Evolutionary conservation across 1,140 invertebrate species (phyloP), one percentile per base, ranked within the genome.

Genomic region (Teleopsis dalmanni): DNA sequence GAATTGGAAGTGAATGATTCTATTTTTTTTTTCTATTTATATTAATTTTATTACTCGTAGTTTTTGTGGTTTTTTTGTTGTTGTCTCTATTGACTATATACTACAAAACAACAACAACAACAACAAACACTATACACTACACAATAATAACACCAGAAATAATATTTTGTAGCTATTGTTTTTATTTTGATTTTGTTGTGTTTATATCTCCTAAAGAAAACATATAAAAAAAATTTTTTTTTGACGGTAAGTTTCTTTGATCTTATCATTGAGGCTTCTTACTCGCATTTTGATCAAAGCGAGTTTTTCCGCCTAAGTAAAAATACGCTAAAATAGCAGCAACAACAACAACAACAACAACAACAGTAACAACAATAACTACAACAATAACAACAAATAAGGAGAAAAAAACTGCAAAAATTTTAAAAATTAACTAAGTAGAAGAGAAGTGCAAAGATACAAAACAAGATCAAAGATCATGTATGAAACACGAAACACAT

Each of bases 231-330:
- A 19, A 45, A 23, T 51, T 27, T 51, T n/a, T 38, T 19, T 47
- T 43, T 47, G 48, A 25, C 65, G 65, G 65, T 59, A 64, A 64
- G 61, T 57, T 54, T 64, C 65, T 69, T 69, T 69, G 65, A 69
- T 65, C 65, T 69, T 64, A 68, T 68, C 62, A 65, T 59, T 58
- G 63, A 69, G n/a, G 65, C 65, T 69, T 65, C 65, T 69, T 69
- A 65, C 62, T 62, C 65, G 65, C 65, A 62, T 66, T 69, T 64
- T 69, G 65, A 69, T 69, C 65, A 69, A 69, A 69, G 65, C 63
- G 59, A 69, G 65, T 68, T 69, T 63, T 42, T 16, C 13, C 21
- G 23, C 23, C 26, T 19, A 19, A 41, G 21, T 13, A 47, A 43
- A n/a, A n/a, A n/a, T n/a, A n/a, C n/a, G n/a, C n/a, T n/a, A n/a